These are phyloP conservation scores for Gallinago paraguaiae DNA, from an alignment of 2,113 vertebrate species.

Conservation along the genomic window DNA sequence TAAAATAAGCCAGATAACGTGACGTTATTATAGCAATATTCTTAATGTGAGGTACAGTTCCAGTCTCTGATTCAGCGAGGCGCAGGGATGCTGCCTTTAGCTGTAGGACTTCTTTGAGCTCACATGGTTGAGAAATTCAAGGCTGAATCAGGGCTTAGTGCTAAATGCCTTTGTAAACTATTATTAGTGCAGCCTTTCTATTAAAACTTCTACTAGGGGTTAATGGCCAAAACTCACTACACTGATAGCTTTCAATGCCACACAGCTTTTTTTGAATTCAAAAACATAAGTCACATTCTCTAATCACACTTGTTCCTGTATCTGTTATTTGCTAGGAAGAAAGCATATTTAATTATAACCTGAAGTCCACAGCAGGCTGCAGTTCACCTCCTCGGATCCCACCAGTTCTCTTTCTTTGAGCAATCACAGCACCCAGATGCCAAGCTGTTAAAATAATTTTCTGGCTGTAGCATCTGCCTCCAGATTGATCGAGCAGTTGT, in stretches of 20 bases:
- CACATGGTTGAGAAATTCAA: background rate
- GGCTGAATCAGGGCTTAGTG: background rate
- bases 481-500: constrained; percentile 50
- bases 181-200: background rate
- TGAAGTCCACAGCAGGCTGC: background rate
- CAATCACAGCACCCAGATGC: constrained; percentile 16
- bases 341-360: background rate
- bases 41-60: background rate
- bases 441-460: constrained; percentile 6
- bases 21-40: background rate
- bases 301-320: background rate
- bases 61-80: background rate
- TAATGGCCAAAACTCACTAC: background rate
- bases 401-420: background rate
- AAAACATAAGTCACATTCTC: background rate
- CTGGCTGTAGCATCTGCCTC: constrained; percentile 29
- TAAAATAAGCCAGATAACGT: background rate
- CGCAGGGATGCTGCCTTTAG: background rate
- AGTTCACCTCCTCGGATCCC: background rate
- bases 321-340: background rate
- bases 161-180: background rate
- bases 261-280: background rate
- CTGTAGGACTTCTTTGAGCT: background rate
- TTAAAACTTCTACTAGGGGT: background rate
- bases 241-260: background rate